These are phyloP conservation scores for Sarcophilus harrisii DNA, from an alignment of 2,797 vertebrate genomes.

Conservation along the genomic window DNA sequence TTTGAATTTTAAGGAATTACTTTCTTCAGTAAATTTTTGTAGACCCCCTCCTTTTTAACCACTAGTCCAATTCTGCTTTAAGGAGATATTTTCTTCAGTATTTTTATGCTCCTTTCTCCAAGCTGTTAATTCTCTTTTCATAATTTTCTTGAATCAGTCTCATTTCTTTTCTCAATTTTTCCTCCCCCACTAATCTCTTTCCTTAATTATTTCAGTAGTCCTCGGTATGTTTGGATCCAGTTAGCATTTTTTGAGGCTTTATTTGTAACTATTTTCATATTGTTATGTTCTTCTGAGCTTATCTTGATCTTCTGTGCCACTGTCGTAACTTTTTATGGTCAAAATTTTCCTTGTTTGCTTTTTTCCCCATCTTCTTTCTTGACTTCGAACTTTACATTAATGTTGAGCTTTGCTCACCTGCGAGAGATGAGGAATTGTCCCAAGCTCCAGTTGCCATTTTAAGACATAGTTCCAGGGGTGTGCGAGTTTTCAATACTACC, in stretches of 20 bases:
- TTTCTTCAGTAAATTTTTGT: not conserved
- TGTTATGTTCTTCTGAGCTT: not conserved
- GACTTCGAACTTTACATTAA: not conserved
- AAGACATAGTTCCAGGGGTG: not conserved
- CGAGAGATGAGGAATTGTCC: not conserved
- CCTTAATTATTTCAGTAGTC: not conserved
- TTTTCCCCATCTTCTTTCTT: not conserved
- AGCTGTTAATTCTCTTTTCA: not conserved
- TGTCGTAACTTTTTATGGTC: not conserved
- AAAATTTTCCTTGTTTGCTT: not conserved
- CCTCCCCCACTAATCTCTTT: not conserved
- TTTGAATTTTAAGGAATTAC: not conserved
- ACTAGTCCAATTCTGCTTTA: not conserved
- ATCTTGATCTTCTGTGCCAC: not conserved
- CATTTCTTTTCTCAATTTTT: not conserved
- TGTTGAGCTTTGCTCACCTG: not conserved
- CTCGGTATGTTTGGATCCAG: not conserved
- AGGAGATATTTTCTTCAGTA: not conserved
- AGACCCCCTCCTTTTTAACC: not conserved
- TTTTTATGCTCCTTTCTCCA: not conserved
- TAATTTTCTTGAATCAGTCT: not conserved
- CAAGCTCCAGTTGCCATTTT: not conserved
- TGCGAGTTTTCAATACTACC: not conserved
- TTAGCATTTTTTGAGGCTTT: not conserved
- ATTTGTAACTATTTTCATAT: not conserved